Evolutionary conservation across 1,140 invertebrate species (phyloP), one percentile per base, ranked within the genome.

Genomic region (Polypedilum pembai): DNA sequence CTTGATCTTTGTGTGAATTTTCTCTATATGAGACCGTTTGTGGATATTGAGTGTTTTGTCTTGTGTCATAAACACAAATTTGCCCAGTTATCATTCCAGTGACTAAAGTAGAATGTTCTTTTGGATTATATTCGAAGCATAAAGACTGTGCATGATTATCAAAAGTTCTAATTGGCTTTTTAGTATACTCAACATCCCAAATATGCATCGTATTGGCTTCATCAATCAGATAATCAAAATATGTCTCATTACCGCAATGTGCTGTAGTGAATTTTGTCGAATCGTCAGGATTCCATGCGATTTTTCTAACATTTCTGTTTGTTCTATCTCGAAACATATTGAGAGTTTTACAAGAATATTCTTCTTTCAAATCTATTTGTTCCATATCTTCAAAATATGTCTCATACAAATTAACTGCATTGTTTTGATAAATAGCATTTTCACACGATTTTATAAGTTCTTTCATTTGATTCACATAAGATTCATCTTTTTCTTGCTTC

Each of bases 401-500:
- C 82, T 94, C 87, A 80, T 95, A 96, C 78, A 96, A 93, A 80
- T 96, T 91, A 75, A 95, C 88, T 1, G 92, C 91, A 82, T 94
- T 96, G 80, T 97, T 97, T 83, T 96, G 93, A 77, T 90, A 84
- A 40, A 95, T 90, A 75, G 88, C 90, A 78, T 92, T 88, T 80
- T 93, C 88, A n/a, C 20, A 40, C 73, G 73, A 41, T 33, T 74
- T 75, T 21, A 18, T 69, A 8, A 82, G 72, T 0, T 75, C n/a
- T 7, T 76, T 76, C 1, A 82, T 82, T 79, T 21, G 73, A 24
- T 7, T 81, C 79, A 85, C 79, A 78, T 92, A 95, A 76, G 85
- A 83, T 79, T 98, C 95, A 79, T 98, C 95, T 79, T 97, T 96
- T 83, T 95, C 93, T n/a, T 96, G 87, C 83, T 96, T 96, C 77